Conservation (phyloP, 1,140 invertebrate genomes). For the Neotoxoptera formosana region DNA sequence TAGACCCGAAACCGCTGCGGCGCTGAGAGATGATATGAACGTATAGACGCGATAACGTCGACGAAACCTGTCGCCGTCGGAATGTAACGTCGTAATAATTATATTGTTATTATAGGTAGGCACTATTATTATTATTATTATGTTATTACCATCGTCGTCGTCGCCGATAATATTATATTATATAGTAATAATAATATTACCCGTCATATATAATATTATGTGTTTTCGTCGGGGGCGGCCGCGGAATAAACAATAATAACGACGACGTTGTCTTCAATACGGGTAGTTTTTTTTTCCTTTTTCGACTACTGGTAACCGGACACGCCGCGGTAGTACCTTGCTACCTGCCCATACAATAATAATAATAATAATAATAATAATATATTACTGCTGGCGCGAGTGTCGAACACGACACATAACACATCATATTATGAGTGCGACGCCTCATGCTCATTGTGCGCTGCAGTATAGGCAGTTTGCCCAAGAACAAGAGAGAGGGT, state of each 20-base stretch:
- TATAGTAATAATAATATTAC: neutral
- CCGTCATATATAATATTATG: neutral
- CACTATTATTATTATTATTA: neutral
- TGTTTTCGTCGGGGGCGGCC: no score
- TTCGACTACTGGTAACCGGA: neutral
- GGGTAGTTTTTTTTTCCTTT: neutral
- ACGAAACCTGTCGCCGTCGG: conserved; percentile 19
- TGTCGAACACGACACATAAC: conserved; percentile 2
- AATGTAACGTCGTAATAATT: conserved; percentile 25
- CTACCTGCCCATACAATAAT: neutral
- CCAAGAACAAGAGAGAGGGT: conserved; percentile 11
- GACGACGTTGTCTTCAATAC: neutral
- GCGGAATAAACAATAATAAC: neutral
- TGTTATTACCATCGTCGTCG: neutral
- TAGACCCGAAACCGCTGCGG: neutral
- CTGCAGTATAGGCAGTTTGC: neutral
- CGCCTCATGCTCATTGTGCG: neutral
- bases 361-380: neutral
- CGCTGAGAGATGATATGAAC: neutral
- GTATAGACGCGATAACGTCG: conserved; percentile 5
- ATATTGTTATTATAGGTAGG: neutral
- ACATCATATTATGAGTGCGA: no score
- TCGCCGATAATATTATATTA: neutral
- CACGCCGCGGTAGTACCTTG: neutral
- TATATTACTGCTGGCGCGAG: neutral